These are phyloP conservation scores for Drosophila triauraria DNA, from an alignment of 1,140 invertebrate genomes.

Conservation along the genomic window DNA sequence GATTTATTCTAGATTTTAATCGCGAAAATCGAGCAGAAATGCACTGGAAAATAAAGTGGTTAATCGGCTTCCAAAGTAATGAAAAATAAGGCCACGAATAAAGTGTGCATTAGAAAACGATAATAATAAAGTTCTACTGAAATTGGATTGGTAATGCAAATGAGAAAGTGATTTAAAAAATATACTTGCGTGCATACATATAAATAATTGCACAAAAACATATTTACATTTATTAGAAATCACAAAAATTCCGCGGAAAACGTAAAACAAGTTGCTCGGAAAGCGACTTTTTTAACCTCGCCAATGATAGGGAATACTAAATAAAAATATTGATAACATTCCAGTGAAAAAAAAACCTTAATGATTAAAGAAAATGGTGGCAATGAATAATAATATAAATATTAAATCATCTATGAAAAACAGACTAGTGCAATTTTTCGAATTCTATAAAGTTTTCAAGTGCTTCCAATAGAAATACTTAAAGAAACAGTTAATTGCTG, in stretches of 20 bases:
- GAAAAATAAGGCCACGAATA: background rate
- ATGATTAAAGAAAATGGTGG: background rate
- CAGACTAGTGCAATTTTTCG: too few relatives aligned
- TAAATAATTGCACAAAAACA: background rate
- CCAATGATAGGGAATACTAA: background rate
- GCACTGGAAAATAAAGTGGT: background rate
- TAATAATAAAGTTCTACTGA: too few relatives aligned
- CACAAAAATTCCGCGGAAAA: background rate
- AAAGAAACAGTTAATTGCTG: background rate
- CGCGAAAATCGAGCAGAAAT: background rate
- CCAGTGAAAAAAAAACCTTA: background rate
- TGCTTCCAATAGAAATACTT: background rate
- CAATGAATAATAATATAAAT: background rate
- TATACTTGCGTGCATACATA: background rate
- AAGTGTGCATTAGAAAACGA: background rate
- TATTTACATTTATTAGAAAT: background rate
- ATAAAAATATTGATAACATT: constrained; percentile 8
- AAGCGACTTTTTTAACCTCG: background rate
- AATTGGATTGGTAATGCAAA: too few relatives aligned
- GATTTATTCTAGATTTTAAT: constrained; percentile 35
- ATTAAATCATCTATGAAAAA: too few relatives aligned
- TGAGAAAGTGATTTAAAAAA: background rate
- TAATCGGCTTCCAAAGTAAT: background rate
- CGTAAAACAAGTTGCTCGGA: background rate
- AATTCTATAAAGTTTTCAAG: too few relatives aligned